Base-by-base conservation (phyloP, 2,797 vertebrate species). In the Diceros bicornis region DNA sequence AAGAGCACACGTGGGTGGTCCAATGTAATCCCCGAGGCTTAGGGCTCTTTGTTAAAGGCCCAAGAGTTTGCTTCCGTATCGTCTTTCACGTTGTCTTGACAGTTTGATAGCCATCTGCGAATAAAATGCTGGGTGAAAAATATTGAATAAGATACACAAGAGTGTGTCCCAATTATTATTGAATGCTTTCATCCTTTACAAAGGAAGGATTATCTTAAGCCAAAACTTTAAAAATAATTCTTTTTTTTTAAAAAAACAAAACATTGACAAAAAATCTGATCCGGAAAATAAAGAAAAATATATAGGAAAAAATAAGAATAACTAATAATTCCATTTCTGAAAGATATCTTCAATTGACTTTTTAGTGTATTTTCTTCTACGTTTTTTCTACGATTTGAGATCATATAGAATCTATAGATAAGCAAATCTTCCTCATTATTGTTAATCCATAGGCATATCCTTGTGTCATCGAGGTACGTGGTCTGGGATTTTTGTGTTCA, bases 281-380 rank as follows among this genome's bases (percentile, higher is more conserved):
- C 25, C 93, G 68, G 34, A 86, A 94, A 69, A 61, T 69, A 20
- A 4, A 69, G 87, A 96, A 91, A 96, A 50, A 79, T 88, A 41
- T 47, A 72, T 66, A 69, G 27, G 41, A 74, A 62, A 92, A 96
- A 83, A 59, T 47, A 47, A 44, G 27, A 89, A 13, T 23, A 59
- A 16, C 62, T 89, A 52, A 18, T 52, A 79, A 86, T 41, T 69
- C 50, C 34, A 77, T 66, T 32, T 10, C 41, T 91, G 52, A 86
- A 72, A 9, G 37, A 52, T 61, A 61, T 75, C 11, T 20, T 66
- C 32, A 34, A 16, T 13, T 21, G 79, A 55, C 47, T 37, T 90
- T 18, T 29, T 47, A 75, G n/a, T 61, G n/a, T 62, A 21, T 85
- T 84, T 95, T 77, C 72, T 50, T 62, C 27, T 14, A 18, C 3